These are phyloP conservation scores for Dicerorhinus sumatrensis DNA, from an alignment of 2,113 vertebrate species.

Conservation along the genomic window DNA sequence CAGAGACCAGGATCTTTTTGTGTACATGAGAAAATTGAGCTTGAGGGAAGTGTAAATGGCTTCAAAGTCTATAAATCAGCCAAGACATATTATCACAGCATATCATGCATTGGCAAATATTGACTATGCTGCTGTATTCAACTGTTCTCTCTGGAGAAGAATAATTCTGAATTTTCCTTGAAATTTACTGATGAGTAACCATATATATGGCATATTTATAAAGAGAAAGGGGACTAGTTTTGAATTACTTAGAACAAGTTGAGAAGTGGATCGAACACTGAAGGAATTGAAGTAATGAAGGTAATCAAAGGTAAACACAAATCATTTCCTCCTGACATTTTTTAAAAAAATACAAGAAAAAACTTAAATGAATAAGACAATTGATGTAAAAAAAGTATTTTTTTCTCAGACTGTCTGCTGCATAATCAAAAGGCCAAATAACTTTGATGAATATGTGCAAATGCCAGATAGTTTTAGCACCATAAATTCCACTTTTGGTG, in stretches of 20 bases:
- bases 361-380: not conserved
- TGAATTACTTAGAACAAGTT: not conserved
- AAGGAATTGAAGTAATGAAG: not conserved
- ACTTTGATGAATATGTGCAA: not conserved
- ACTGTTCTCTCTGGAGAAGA: not conserved
- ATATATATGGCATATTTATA: not conserved
- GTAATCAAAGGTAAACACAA: not conserved
- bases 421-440: not conserved
- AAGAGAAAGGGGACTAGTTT: not conserved
- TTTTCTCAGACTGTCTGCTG: not conserved
- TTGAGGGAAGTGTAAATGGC: not conserved
- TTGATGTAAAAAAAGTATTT: not conserved
- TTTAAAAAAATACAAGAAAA: not conserved
- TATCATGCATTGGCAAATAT: not conserved
- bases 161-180: conserved; percentile 30
- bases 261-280: not conserved
- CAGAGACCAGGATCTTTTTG: not conserved
- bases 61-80: not conserved
- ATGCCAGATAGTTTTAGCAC: not conserved
- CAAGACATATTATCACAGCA: not conserved
- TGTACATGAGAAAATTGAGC: not conserved
- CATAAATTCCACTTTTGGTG: not conserved
- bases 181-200: not conserved
- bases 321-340: not conserved
- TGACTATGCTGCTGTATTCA: not conserved